phyloP scores from a whole-genome alignment of 2,113 vertebrate genomes.

The Lates calcarifer region DNA sequence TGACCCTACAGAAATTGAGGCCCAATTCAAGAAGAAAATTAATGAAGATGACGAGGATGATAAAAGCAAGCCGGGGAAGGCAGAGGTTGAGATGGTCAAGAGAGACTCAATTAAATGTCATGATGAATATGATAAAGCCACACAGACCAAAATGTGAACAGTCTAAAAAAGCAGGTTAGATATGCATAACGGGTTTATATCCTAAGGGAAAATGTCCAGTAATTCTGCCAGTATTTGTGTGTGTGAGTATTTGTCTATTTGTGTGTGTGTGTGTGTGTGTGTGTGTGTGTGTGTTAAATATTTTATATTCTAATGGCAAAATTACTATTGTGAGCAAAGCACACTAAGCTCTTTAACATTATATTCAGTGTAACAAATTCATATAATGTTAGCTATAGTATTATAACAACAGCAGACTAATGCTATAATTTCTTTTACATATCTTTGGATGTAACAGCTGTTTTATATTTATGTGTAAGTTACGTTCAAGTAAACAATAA shows the following conservation, averaged over 20 bases:
- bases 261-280: slow-evolving; percentile 23
- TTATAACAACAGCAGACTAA: background rate
- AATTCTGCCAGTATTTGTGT: slow-evolving; percentile 11
- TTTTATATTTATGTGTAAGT: slow-evolving; percentile 36
- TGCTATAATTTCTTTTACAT: background rate
- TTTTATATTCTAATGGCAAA: slow-evolving; percentile 46
- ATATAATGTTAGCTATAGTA: background rate
- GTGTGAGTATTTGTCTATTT: too few species aligned
- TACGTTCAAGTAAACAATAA: slow-evolving; percentile 24
- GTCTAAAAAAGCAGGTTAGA: background rate
- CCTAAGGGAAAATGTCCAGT: background rate
- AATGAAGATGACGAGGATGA: slow-evolving; percentile 61
- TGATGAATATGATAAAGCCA: background rate
- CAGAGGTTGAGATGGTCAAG: slow-evolving; percentile 29
- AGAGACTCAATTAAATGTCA: slow-evolving; percentile 31
- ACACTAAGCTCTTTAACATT: background rate
- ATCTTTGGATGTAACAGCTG: slow-evolving; percentile 1
- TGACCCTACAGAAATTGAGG: slow-evolving; percentile 90
- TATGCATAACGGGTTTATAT: background rate
- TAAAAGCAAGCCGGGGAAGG: slow-evolving; percentile 21
- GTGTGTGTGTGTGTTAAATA: slow-evolving; percentile 7
- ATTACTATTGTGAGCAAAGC: background rate
- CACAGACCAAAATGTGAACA: slow-evolving; percentile 82
- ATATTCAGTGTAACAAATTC: background rate
- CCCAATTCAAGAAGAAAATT: slow-evolving; percentile 82